Conservation (phyloP, 2,888 invertebrate species). For the Ectobius pallidus region DNA sequence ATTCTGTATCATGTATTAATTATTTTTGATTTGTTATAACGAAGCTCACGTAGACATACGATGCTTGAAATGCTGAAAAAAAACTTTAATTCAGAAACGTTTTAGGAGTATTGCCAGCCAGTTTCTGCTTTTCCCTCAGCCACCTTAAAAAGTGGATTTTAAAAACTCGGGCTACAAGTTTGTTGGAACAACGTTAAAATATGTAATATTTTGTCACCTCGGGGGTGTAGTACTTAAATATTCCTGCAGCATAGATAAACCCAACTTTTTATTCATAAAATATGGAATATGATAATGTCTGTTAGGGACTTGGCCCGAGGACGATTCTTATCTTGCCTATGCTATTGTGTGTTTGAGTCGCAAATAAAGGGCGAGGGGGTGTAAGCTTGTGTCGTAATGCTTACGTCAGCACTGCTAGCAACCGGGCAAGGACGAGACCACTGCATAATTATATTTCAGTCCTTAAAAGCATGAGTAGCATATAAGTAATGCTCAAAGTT, state of each 20-base stretch:
- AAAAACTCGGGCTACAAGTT: not conserved
- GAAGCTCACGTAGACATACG: no score
- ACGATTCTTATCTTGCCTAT: not conserved
- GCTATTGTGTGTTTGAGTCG: constrained; percentile 1
- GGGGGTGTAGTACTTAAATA: not conserved
- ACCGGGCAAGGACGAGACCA: not conserved
- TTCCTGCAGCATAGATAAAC: not conserved
- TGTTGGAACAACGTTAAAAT: not conserved
- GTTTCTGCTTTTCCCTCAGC: no score
- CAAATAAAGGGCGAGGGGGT: not conserved
- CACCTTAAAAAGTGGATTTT: no score
- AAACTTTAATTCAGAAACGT: no score
- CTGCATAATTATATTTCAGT: constrained; percentile 1
- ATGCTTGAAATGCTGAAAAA: no score
- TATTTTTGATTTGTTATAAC: no score
- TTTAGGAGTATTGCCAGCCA: no score
- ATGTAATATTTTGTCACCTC: not conserved
- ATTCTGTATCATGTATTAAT: no score
- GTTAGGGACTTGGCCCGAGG: not conserved
- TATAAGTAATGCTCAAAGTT: not conserved
- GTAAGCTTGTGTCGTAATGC: not conserved
- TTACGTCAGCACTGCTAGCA: constrained; percentile 1
- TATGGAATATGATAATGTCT: not conserved
- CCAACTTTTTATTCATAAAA: not conserved
- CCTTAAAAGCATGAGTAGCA: constrained; percentile 17